These are phyloP conservation scores for Tenebrio molitor DNA, from an alignment of 1,140 invertebrate genomes.

Conservation along the genomic window DNA sequence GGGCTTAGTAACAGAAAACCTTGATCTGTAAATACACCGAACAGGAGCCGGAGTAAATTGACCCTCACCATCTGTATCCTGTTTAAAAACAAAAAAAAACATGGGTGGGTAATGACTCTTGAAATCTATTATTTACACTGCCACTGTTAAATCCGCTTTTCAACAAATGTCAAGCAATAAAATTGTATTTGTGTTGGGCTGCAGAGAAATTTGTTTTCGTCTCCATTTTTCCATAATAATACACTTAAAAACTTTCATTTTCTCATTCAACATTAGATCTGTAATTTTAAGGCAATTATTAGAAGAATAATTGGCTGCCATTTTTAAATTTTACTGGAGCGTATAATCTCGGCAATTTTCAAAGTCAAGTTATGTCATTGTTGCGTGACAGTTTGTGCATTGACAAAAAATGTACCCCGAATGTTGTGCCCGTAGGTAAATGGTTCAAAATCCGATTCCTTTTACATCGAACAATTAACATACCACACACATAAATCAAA, in stretches of 20 bases:
- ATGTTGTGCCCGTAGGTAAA: too few species aligned
- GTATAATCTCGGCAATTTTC: background rate
- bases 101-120: background rate
- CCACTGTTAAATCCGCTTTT: conserved; percentile 15
- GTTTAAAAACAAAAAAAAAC: conserved; percentile 8
- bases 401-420: too few species aligned
- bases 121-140: too few species aligned
- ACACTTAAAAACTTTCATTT: conserved; percentile 11
- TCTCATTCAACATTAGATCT: background rate
- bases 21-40: conserved; percentile 1
- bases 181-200: background rate
- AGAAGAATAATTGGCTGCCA: background rate
- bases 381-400: background rate
- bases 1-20: conserved; percentile 13
- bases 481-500: too few species aligned
- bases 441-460: too few species aligned
- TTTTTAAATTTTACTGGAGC: background rate
- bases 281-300: conserved; percentile 17
- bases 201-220: conserved; percentile 1
- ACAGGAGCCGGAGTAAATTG: conserved; percentile 7
- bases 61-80: conserved; percentile 29
- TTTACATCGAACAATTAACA: too few species aligned
- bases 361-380: background rate
- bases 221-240: background rate
- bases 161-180: too few species aligned